Percentiles rank a stretch among this genome's conserved stretches.
These are phyloP conservation scores for Drosophila ochracea DNA, from an alignment of 2,888 invertebrate species.

Conservation along the genomic window DNA sequence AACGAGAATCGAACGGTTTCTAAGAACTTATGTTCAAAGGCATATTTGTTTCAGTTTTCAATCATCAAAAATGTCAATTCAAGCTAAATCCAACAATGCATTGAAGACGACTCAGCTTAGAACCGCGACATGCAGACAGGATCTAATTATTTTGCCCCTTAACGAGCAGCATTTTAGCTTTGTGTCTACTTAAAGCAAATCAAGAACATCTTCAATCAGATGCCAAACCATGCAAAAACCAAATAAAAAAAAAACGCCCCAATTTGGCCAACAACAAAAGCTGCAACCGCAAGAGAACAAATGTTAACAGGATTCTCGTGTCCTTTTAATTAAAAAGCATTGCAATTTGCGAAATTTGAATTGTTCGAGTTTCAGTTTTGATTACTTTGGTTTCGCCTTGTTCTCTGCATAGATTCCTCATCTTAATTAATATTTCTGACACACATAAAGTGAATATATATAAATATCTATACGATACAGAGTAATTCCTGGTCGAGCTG, in stretches of 20 bases:
- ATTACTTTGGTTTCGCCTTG: not conserved
- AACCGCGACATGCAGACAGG: not conserved
- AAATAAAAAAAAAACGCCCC: conserved; percentile 3
- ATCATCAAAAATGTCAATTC: not conserved
- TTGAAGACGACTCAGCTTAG: not conserved
- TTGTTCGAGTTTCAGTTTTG: not conserved
- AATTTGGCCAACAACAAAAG: conserved; percentile 5
- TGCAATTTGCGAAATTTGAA: conserved; percentile 17
- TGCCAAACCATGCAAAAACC: not conserved
- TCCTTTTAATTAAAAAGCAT: conserved; percentile 48
- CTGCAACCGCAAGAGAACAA: conserved; percentile 31
- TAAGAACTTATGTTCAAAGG: not conserved
- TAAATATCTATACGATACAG: not conserved
- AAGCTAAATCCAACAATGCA: not conserved
- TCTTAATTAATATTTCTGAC: not conserved
- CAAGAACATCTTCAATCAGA: conserved; percentile 17
- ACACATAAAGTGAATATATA: not conserved
- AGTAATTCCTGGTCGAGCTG: not conserved
- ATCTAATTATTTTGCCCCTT: not conserved
- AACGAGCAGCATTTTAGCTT: not conserved
- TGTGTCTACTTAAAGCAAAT: not conserved
- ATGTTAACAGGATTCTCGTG: conserved; percentile 18
- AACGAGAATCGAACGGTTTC: not conserved
- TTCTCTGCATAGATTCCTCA: not conserved
- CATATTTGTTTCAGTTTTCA: not conserved